These are phyloP conservation scores for Eubasilissa regina DNA, from an alignment of 1,140 invertebrate species.

Conservation along the genomic window DNA sequence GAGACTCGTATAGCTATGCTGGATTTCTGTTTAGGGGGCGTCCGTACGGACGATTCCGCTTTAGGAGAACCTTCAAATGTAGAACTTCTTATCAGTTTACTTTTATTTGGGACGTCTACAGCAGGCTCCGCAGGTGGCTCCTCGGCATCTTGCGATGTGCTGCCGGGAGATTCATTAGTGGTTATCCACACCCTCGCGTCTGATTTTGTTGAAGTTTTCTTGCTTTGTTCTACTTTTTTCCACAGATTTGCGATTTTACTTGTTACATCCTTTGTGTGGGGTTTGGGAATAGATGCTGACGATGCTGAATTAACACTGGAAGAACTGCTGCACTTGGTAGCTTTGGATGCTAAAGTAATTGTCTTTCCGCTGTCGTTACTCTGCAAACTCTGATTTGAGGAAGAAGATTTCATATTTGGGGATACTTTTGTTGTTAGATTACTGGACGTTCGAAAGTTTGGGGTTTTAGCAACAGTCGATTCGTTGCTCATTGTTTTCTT, in stretches of 20 bases:
- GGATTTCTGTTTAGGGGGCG: slow-evolving; percentile 68
- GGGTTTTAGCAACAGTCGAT: slow-evolving; percentile 15
- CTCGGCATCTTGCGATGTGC: slow-evolving; percentile 42
- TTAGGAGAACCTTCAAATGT: slow-evolving; percentile 79
- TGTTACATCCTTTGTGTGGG: slow-evolving; percentile 80
- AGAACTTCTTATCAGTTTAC: slow-evolving; percentile 77
- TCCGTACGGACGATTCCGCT: slow-evolving; percentile 45
- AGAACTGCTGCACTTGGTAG: slow-evolving; percentile 73
- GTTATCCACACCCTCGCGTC: slow-evolving; percentile 80
- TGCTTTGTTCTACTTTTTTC: slow-evolving; percentile 88
- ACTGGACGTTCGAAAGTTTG: slow-evolving; percentile 17
- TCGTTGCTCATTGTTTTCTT: slow-evolving; percentile 59
- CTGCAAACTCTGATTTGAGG: slow-evolving; percentile 74
- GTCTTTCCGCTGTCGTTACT: slow-evolving; percentile 71
- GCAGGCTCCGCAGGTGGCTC: slow-evolving; percentile 54
- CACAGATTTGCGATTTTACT: slow-evolving; percentile 92
- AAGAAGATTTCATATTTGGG: slow-evolving; percentile 67
- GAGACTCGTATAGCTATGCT: slow-evolving; percentile 67
- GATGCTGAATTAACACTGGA: slow-evolving; percentile 77
- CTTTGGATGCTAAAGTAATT: slow-evolving; percentile 65
- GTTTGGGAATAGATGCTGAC: slow-evolving; percentile 67
- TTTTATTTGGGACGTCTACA: slow-evolving; percentile 65
- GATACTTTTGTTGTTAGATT: slow-evolving; percentile 40
- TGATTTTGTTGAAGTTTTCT: slow-evolving; percentile 74
- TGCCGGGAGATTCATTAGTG: slow-evolving; percentile 61